Evolutionary conservation across 2,113 vertebrate genomes (phyloP), one percentile per base, ranked within the genome.

Genomic region (Pygoscelis adeliae): DNA sequence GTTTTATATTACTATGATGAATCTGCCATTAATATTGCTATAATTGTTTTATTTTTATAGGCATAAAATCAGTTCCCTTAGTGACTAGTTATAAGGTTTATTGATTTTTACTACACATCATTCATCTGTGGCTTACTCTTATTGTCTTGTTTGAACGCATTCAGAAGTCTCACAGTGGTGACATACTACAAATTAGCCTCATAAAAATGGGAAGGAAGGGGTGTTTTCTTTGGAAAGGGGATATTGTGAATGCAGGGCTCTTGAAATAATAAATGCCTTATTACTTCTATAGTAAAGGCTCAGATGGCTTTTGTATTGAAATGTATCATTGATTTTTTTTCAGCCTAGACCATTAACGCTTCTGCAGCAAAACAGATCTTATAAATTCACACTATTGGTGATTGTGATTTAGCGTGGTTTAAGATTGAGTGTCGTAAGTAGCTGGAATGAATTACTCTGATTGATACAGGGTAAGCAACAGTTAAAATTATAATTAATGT

Each of bases 21-120:
- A 98, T 97, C 96, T 98, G 95, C 94, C 97, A 96, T 98, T 98
- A 98, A 98, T 98, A 97, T 50, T 92, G 87, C 96, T 97, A 92
- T 98, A 98, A 98, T 98, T 98, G 98, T 98, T 98, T 98, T 97
- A 97, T 97, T 98, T 98, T 98, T 98, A 96, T 97, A 97, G 97
- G 97, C 97, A 98, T 98, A 98, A 98, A 98, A 96, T 98, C 97
- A 96, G 95, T 96, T 97, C 96, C 96, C 95, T 97, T 97, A 98
- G 98, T 97, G 97, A 98, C 96, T 97, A 98, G 97, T 98, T 98
- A 98, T 90, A 98, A 97, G 94, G 97, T 97, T 98, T 98, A 98
- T 98, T 98, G 98, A 98, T 98, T 98, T 97, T 98, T 98, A 96
- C 95, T 96, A 90, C 94, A 96, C 97, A 97, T 98, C 98, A 98